These are phyloP conservation scores for Talpa occidentalis DNA, from an alignment of 2,113 vertebrate genomes.

Conservation along the genomic window DNA sequence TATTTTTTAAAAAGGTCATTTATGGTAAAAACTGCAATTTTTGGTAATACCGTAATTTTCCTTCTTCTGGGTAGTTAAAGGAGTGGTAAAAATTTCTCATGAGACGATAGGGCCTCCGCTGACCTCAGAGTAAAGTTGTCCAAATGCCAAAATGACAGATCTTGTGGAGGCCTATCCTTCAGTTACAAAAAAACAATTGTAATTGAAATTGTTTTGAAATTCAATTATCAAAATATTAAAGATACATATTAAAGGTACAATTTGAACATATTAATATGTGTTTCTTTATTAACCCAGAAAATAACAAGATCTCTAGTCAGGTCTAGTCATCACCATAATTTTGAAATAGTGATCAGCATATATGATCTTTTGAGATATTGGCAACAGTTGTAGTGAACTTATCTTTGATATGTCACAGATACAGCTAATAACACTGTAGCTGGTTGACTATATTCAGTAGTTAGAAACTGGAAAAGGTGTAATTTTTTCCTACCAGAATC, in stretches of 20 bases:
- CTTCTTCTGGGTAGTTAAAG: too few relatives aligned
- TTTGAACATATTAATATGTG: conserved; percentile 5
- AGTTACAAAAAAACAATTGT: conserved; percentile 23
- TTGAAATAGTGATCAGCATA: conserved; percentile 6
- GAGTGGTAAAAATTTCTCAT: too few relatives aligned
- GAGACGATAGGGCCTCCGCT: too few relatives aligned
- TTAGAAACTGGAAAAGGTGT: not conserved
- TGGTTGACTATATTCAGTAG: not conserved
- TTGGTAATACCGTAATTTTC: too few relatives aligned
- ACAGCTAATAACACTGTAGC: not conserved
- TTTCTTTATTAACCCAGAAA: conserved; percentile 21
- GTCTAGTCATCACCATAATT: not conserved
- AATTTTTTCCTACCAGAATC: conserved; percentile 20
- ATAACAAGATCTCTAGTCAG: not conserved
- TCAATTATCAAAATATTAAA: conserved; percentile 43
- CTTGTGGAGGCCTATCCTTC: too few relatives aligned
- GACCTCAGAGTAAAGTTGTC: too few relatives aligned
- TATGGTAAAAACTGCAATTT: too few relatives aligned
- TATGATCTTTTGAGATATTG: not conserved
- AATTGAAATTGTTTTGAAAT: too few relatives aligned
- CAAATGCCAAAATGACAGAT: too few relatives aligned
- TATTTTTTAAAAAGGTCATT: too few relatives aligned
- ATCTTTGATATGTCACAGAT: not conserved
- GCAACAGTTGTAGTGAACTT: not conserved
- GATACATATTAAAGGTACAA: not conserved